Base-by-base conservation (phyloP, 2,888 invertebrate genomes). In the Scaptomyza polygonia region DNA sequence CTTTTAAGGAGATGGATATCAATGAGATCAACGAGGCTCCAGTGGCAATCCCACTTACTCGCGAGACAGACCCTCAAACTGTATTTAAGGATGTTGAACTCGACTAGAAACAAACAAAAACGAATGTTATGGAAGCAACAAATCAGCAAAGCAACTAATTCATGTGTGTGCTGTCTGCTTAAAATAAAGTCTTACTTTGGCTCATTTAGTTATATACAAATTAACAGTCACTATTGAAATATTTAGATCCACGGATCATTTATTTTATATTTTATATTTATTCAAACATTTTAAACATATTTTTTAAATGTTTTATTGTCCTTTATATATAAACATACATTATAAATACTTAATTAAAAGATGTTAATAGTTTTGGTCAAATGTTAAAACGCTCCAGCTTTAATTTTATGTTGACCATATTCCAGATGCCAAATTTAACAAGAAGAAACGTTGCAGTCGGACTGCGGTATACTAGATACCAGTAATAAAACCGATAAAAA, bases 361-460 rank as follows among this genome's bases (percentile, higher is more conserved):
- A 29, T 49, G 53, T 55, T 72, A 63, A 64, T 30, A 64, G 53
- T 74, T 56, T 55, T 39, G 32, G 57, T 57, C 51, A 52, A 57
- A 36, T 40, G 44, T 43, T 55, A 6, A 16, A 39, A 8, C 18
- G 40, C 51, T 53, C 14, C 21, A 57, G 53, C 55, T 54, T 32
- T 57, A 62, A 49, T 40, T 47, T 72, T 72, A 72, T 79, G 79
- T 73, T 76, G 66, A 81, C 77, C 70, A 72, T 72, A 81, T 58
- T 65, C 59, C 51, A 67, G 80, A 74, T 77, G 78, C 82, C 78
- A 79, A 78, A 79, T 63, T 81, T 70, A 80, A 56, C 48, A 80
- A 71, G 71, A 73, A 21, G 21, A 21, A 21, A 21, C 21, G 21
- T 21, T 21, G 21, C 21, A 21, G 21, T 21, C 21, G 21, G 21